These are phyloP conservation scores for Hypothenemus hampei DNA, from an alignment of 1,140 invertebrate species.

Conservation along the genomic window DNA sequence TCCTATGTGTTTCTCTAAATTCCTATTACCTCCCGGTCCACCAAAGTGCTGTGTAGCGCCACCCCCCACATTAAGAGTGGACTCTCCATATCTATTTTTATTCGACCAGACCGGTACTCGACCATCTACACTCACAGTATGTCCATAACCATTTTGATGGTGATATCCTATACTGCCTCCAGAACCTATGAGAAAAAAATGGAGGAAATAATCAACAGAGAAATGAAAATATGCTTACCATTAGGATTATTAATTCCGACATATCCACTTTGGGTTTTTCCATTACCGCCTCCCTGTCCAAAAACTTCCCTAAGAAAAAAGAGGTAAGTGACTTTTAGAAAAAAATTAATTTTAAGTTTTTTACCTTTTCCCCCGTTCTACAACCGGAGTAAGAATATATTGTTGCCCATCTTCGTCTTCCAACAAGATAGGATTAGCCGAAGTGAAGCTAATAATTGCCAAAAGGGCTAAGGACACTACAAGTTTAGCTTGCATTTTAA, in stretches of 20 bases:
- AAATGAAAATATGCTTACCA: slow-evolving; percentile 4
- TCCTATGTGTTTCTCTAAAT: slow-evolving; percentile 7
- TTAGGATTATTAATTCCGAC: slow-evolving; percentile 7
- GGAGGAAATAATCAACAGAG: background rate
- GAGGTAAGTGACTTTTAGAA: too few species aligned
- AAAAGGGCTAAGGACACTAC: too few species aligned
- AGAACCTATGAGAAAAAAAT: slow-evolving; percentile 5
- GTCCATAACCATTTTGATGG: slow-evolving; percentile 14
- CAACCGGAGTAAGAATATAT: slow-evolving; percentile 7
- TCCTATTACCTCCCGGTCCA: slow-evolving; percentile 4
- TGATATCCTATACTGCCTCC: slow-evolving; percentile 8
- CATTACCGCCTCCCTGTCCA: slow-evolving; percentile 2
- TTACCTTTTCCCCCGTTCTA: slow-evolving; percentile 3
- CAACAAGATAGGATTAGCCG: background rate
- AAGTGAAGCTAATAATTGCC: background rate
- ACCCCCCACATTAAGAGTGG: slow-evolving; percentile 13
- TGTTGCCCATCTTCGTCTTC: slow-evolving; percentile 9
- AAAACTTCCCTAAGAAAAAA: background rate
- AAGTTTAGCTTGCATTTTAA: too few species aligned
- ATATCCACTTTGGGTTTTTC: slow-evolving; percentile 1
- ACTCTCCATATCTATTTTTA: slow-evolving; percentile 15
- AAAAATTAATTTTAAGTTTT: background rate
- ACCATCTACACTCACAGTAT: slow-evolving; percentile 5
- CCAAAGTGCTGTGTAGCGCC: slow-evolving; percentile 4
- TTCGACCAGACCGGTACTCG: slow-evolving; percentile 18